phyloP scores from a whole-genome alignment of 2,797 vertebrate species.

The Channallabes apus region DNA sequence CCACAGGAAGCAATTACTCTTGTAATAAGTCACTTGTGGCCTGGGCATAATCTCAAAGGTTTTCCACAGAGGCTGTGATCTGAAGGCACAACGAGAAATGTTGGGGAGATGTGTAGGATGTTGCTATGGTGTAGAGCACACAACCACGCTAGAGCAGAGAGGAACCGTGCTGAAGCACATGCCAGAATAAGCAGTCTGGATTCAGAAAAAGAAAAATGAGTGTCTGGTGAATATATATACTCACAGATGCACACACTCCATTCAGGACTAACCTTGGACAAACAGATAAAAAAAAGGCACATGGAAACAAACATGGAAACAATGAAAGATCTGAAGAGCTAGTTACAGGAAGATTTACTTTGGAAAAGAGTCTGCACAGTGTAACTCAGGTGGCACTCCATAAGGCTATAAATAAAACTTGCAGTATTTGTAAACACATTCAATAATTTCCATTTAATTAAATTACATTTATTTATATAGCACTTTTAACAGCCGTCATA shows the following conservation, averaged over 20 bases:
- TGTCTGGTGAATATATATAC: constrained; percentile 58
- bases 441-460: no score
- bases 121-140: constrained; percentile 42
- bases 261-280: constrained; percentile 44
- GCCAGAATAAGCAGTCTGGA: constrained; percentile 56
- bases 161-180: constrained; percentile 36
- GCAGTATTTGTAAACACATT: neutral
- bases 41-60: constrained; percentile 19
- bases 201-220: constrained; percentile 59
- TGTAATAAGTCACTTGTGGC: constrained; percentile 1
- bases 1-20: constrained; percentile 7
- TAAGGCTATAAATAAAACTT: neutral
- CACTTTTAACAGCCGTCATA: no score
- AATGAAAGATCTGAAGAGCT: constrained; percentile 46
- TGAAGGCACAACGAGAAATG: constrained; percentile 6
- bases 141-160: constrained; percentile 30
- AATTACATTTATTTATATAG: no score
- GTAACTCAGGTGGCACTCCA: neutral
- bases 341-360: neutral
- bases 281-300: constrained; percentile 50
- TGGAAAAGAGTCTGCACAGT: neutral
- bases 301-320: constrained; percentile 60
- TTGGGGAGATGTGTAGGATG: constrained; percentile 33
- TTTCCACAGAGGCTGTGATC: constrained; percentile 7
- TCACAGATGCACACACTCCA: neutral